These are phyloP conservation scores for Athalia cordata DNA, from an alignment of 2,888 invertebrate species.

Conservation along the genomic window DNA sequence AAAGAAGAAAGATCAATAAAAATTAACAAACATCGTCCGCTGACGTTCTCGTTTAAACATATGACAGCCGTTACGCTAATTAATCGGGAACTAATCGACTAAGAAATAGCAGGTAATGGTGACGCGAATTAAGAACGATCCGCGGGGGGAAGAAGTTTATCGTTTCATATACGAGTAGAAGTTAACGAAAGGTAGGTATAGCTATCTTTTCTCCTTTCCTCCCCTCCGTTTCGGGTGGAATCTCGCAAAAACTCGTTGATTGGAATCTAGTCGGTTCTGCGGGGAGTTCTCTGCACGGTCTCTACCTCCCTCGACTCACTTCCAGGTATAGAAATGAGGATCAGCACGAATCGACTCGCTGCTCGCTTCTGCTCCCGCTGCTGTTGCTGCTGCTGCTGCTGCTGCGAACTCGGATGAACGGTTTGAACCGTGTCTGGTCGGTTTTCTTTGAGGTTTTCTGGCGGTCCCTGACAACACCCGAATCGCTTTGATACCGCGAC, in stretches of 20 bases:
- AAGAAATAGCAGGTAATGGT: conserved; percentile 11
- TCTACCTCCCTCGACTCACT: conserved; percentile 13
- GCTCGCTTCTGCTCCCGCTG: not conserved
- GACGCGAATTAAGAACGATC: conserved; percentile 1
- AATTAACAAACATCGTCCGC: not conserved
- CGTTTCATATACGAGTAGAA: conserved; percentile 53
- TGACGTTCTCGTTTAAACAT: not conserved
- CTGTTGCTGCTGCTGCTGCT: conserved; percentile 11
- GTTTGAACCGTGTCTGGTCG: conserved; percentile 52
- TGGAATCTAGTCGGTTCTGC: conserved; percentile 67
- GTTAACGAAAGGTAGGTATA: conserved; percentile 29
- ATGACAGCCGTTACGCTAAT: conserved; percentile 63
- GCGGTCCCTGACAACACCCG: conserved; percentile 64
- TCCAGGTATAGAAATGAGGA: conserved; percentile 39
- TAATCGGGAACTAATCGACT: conserved; percentile 60
- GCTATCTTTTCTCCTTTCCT: not conserved
- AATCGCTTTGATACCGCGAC: conserved; percentile 66
- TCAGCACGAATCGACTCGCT: not conserved
- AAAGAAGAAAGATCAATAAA: not conserved
- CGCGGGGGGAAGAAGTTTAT: not conserved
- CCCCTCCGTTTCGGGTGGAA: conserved; percentile 37
- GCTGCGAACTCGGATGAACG: not conserved
- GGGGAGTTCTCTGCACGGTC: conserved; percentile 3
- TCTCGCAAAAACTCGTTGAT: conserved; percentile 67
- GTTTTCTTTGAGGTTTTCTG: conserved; percentile 65